Conservation (phyloP, 2,888 invertebrate species). For the Rhagonycha fulva region DNA sequence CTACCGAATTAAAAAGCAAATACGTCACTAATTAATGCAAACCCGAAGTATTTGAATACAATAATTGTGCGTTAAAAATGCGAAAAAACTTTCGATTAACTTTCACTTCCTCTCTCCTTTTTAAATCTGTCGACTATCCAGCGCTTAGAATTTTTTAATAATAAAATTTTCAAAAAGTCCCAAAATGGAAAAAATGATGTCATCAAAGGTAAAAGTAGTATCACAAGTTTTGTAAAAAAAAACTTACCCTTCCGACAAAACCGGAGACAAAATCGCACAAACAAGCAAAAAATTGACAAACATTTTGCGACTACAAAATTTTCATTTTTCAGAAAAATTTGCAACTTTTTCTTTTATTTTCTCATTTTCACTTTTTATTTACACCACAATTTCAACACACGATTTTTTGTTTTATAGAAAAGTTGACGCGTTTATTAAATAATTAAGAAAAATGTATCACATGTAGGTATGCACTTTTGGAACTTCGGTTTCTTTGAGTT, state of each 20-base stretch:
- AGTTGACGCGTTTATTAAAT: neutral
- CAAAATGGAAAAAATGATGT: constrained; percentile 11
- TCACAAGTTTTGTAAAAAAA: neutral
- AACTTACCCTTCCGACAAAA: constrained; percentile 13
- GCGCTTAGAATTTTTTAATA: neutral
- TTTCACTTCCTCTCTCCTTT: neutral
- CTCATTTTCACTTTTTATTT: neutral
- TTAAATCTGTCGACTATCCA: neutral
- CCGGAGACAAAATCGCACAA: neutral
- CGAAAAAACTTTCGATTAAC: neutral
- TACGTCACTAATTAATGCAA: neutral
- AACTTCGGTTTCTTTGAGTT: neutral
- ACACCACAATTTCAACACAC: neutral
- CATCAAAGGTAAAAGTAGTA: neutral
- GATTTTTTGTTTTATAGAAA: neutral
- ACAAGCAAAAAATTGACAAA: constrained; percentile 7
- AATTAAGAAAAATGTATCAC: neutral
- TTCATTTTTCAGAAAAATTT: neutral
- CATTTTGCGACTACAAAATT: neutral
- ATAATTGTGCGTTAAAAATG: neutral
- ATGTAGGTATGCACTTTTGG: neutral
- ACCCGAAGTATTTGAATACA: neutral
- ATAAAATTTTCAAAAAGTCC: constrained; percentile 13
- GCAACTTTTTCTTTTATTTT: neutral
- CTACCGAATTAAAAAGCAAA: neutral